Base-by-base conservation (phyloP, 2,113 vertebrate species). In the Puffinus mauretanicus region DNA sequence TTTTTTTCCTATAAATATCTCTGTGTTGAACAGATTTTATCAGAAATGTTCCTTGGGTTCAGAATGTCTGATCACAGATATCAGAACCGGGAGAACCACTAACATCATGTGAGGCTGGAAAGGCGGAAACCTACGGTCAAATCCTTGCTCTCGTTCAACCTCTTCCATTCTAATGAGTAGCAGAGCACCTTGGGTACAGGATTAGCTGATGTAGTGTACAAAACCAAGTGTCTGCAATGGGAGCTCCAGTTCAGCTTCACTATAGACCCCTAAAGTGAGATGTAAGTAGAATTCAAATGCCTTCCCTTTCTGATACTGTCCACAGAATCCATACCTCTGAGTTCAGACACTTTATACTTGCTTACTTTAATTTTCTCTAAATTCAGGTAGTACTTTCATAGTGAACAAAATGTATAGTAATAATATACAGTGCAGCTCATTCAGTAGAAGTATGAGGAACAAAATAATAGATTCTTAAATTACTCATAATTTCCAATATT, bases 171-270 rank as follows among this genome's bases (percentile, higher is more conserved):
- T 30, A n/a, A 49, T 29, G 19, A 60, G 70, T 27, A 62, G 44
- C 34, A 75, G 51, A 62, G 36, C 38, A 42, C 13, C n/a, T 40
- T 54, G 42, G 6, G 16, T 64, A 13, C 17, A 67, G 62, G 27
- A 18, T 18, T 36, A 62, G 29, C 10, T 2, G 1, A 16, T 3
- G 6, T n/a, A 7, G 1, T 22, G 19, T 54, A 49, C 6, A n/a
- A 71, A 88, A 21, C 18, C 25, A 46, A 38, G n/a, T 51, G 16
- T 26, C 26, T 82, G 60, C 60, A 26, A 14, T 73, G 36, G 30
- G 24, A 70, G 6, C 25, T 83, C 24, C 17, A 67, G 12, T 44
- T 62, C 46, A 58, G 42, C 83, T 60, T 76, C 30, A 12, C 9
- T 47, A 40, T 32, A 36, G 18, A 36, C 24, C 20, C 20, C 34